Conservation (phyloP, 2,113 vertebrate genomes). For the Himantopus leucocephalus region DNA sequence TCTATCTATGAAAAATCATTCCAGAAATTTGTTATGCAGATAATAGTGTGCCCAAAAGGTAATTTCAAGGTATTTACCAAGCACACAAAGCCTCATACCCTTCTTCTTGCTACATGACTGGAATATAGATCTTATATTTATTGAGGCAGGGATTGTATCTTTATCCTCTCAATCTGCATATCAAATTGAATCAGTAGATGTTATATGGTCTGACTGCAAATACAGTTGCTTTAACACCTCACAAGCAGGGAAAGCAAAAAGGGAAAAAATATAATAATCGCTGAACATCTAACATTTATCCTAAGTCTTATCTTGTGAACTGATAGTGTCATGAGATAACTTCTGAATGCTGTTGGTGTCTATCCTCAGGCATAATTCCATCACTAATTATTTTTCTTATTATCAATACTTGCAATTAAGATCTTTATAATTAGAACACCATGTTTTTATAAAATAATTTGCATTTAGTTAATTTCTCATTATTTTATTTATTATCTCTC, state of each 20-base stretch:
- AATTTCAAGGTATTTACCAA: conserved; percentile 23
- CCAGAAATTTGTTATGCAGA: not conserved
- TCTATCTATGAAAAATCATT: not conserved
- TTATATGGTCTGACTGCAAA: not conserved
- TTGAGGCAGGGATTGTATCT: not conserved
- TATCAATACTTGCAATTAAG: conserved; percentile 54
- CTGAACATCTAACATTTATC: not conserved
- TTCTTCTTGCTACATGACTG: not conserved
- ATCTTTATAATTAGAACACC: conserved; percentile 36
- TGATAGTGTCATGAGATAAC: not conserved
- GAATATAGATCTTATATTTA: not conserved
- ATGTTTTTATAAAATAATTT: conserved; percentile 46
- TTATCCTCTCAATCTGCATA: conserved; percentile 11
- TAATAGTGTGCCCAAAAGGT: not conserved
- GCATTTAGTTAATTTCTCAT: conserved; percentile 58
- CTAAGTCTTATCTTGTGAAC: not conserved
- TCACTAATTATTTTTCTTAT: conserved; percentile 60
- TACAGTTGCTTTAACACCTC: not conserved
- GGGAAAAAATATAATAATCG: not conserved
- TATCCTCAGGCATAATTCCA: conserved; percentile 55
- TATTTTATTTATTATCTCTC: conserved; percentile 50
- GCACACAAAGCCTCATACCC: not conserved
- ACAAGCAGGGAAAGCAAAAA: not conserved
- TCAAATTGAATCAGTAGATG: not conserved
- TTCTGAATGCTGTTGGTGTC: not conserved